Conservation (phyloP, 2,113 vertebrate species). For the Stictonetta naevosa region DNA sequence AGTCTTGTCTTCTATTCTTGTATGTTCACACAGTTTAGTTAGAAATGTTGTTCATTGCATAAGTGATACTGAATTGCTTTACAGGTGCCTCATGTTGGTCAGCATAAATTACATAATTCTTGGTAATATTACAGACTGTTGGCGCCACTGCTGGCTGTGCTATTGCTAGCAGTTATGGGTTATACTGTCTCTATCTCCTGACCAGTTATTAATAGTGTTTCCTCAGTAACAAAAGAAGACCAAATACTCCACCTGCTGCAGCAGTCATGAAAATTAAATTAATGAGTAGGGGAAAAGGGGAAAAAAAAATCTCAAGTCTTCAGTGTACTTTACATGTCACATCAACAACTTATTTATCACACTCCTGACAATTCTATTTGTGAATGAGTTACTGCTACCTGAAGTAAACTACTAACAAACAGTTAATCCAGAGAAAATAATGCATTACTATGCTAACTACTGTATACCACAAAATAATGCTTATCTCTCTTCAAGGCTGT, state of each 20-base stretch:
- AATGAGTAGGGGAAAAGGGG: constrained; percentile 47
- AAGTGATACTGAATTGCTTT: neutral
- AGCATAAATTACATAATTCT: constrained; percentile 29
- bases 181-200: constrained; percentile 54
- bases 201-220: constrained; percentile 75
- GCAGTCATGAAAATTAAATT: constrained; percentile 71
- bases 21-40: neutral
- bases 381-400: constrained; percentile 46
- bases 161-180: constrained; percentile 61
- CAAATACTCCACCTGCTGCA: constrained; percentile 75
- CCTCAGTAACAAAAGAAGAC: constrained; percentile 73
- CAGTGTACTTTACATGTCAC: constrained; percentile 12
- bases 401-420: constrained; percentile 53
- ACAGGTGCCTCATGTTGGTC: constrained; percentile 25
- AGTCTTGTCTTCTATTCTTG: neutral
- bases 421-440: constrained; percentile 61
- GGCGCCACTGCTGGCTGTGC: constrained; percentile 52
- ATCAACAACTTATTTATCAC: constrained; percentile 58
- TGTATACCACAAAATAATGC: constrained; percentile 20
- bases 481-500: constrained; percentile 11
- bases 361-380: constrained; percentile 61
- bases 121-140: constrained; percentile 38
- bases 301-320: constrained; percentile 19
- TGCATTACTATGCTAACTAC: constrained; percentile 52
- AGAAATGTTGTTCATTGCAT: neutral